A percentile compares a stretch with the other conserved stretches of the same genome.
Conservation (phyloP, 2,797 vertebrate genomes). For the Poeciliopsis infans region DNA sequence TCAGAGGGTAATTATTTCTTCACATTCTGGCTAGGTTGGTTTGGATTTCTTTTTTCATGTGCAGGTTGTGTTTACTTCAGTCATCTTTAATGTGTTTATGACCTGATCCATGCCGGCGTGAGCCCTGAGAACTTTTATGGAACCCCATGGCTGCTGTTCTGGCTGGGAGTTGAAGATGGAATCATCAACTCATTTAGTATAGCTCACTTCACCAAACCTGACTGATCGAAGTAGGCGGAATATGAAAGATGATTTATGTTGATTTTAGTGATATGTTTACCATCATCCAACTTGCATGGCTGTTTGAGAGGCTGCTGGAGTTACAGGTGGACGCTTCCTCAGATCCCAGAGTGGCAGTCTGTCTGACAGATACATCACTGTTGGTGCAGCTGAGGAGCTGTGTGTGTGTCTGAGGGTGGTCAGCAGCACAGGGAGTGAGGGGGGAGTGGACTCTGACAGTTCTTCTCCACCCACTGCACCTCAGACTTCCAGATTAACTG, state of each 20-base stretch:
- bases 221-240: background rate
- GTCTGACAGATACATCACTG: background rate
- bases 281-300: background rate
- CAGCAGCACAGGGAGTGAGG: background rate
- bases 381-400: background rate
- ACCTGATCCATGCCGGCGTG: background rate
- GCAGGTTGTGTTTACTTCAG: background rate
- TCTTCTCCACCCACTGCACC: background rate
- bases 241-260: background rate
- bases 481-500: slow-evolving; percentile 6
- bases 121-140: background rate
- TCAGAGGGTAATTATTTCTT: background rate
- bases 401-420: slow-evolving; percentile 3
- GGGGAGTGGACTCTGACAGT: background rate
- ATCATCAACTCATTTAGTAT: background rate
- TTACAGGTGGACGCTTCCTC: background rate
- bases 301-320: background rate
- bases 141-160: background rate
- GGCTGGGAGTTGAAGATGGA: background rate
- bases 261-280: background rate
- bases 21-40: background rate
- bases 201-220: background rate
- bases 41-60: background rate
- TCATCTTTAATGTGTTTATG: background rate
- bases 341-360: background rate